phyloP scores from a whole-genome alignment of 1,140 invertebrate genomes.

The Spodoptera frugiperda region DNA sequence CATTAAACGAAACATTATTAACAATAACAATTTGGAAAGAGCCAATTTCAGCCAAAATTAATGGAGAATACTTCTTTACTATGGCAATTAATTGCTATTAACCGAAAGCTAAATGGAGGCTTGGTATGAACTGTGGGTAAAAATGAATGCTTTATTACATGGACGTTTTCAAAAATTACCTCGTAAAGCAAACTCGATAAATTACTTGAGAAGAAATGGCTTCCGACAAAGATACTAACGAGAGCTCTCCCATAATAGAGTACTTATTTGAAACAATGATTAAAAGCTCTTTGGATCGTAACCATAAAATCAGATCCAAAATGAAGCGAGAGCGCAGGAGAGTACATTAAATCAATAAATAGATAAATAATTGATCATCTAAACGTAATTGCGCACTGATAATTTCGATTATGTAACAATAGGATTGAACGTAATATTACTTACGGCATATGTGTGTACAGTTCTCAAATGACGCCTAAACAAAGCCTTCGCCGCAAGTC shows the following conservation, averaged over 20 bases:
- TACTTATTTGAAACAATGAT: slow-evolving; percentile 3
- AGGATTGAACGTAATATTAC: slow-evolving; percentile 59
- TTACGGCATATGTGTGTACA: slow-evolving; percentile 68
- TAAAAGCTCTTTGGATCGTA: background rate
- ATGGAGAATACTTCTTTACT: background rate
- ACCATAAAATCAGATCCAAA: slow-evolving; percentile 10
- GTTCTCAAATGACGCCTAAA: slow-evolving; percentile 70
- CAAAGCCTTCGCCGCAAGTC: slow-evolving; percentile 60
- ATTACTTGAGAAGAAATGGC: background rate
- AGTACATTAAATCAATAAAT: background rate
- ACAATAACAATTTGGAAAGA: background rate
- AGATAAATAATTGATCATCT: slow-evolving; percentile 20
- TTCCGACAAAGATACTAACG: slow-evolving; percentile 3
- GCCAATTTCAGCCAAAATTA: background rate
- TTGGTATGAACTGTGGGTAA: background rate
- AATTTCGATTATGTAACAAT: slow-evolving; percentile 48
- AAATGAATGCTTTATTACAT: background rate
- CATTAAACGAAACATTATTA: too few species aligned
- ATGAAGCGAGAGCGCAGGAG: background rate
- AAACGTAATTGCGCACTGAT: slow-evolving; percentile 23
- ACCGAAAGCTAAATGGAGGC: background rate
- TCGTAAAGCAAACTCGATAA: background rate
- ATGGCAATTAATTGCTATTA: background rate
- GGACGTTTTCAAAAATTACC: background rate
- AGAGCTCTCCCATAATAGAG: background rate